phyloP scores from a whole-genome alignment of 2,797 vertebrate species.

The Sebastes kiyomatsui region DNA sequence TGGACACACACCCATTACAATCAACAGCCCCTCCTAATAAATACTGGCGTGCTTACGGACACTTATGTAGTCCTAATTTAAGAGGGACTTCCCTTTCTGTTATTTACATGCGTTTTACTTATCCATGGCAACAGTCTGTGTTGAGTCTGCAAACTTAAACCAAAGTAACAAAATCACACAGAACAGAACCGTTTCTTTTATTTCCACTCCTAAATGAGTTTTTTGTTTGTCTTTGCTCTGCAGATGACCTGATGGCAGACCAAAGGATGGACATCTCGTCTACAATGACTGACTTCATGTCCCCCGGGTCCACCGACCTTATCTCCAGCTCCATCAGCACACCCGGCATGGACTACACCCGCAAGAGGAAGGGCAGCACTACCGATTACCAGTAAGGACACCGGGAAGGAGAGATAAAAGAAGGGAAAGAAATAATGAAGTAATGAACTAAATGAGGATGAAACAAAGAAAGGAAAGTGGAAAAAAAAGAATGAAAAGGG shows the following conservation, averaged over 20 bases:
- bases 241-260: conserved; percentile 98
- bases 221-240: conserved; percentile 3
- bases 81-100: neutral
- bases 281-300: conserved; percentile 98
- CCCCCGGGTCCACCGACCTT: conserved; percentile 92
- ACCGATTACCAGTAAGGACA: conserved; percentile 93
- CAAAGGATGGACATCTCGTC: conserved; percentile 99
- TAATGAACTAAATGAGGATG: neutral
- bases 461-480: neutral
- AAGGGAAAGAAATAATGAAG: neutral
- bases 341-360: conserved; percentile 92
- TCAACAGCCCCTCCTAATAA: neutral
- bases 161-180: neutral
- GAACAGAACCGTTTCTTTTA: neutral
- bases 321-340: conserved; percentile 94
- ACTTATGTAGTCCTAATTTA: neutral
- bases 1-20: neutral
- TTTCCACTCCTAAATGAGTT: neutral
- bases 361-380: conserved; percentile 97
- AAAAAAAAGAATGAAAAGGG: neutral
- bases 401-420: neutral
- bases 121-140: neutral
- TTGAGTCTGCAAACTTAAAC: neutral
- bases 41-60: neutral
- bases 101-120: neutral